Evolutionary conservation across 2,888 invertebrate species (phyloP), one percentile per base, ranked within the genome.

Genomic region (Iphiclides podalirius): DNA sequence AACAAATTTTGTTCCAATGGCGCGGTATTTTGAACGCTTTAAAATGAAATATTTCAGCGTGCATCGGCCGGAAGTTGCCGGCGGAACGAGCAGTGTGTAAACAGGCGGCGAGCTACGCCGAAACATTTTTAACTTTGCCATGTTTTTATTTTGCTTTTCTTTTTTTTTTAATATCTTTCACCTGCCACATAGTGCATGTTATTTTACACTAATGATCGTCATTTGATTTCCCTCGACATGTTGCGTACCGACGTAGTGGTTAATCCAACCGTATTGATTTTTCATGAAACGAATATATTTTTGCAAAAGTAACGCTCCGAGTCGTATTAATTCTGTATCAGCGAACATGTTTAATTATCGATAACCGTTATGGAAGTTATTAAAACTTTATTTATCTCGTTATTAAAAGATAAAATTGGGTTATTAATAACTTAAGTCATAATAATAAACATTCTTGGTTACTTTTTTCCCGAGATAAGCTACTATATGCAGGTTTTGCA

Each of bases 11-110:
- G 26, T 52, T 42, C 33, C 46, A 53, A 40, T 46, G 54, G 44
- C 28, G 33, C 35, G 41, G 31, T 38, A 41, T 34, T 38, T 38
- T 38, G 37, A 49, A 50, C 61, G 63, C 56, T 69, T 66, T 61
- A 66, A 67, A 71, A 61, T 58, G 70, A 67, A 78, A 75, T 75
- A 70, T 76, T 76, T 72, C 61, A 67, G 64, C 69, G 65, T 63
- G 70, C 72, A 70, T 60, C 61, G 67, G 60, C 58, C 49, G 79
- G 76, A 80, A 76, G 72, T 67, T 65, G 62, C 67, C 64, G 63
- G 59, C 59, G 61, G 66, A 65, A 63, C 68, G 70, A 64, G 60
- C 64, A 52, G 58, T 60, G 65, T 70, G 74, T 73, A 79, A 79
- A 81, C 79, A 80, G 65, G 62, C 63, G 58, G 55, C 58, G 59